phyloP scores from a whole-genome alignment of 2,797 vertebrate genomes.

The Ctenopoma multispine region DNA sequence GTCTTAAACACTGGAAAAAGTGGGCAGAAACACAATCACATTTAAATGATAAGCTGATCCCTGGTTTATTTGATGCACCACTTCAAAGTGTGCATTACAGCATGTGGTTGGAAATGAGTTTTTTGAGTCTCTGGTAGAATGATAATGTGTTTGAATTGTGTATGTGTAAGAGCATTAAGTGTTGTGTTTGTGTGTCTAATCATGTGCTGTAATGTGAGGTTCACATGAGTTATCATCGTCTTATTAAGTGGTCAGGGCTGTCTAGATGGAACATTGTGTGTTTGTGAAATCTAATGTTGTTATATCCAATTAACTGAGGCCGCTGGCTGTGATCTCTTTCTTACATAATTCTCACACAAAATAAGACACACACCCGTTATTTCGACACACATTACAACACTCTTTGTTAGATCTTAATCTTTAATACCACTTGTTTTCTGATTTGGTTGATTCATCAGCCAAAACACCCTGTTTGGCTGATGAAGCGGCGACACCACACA shows the following conservation, averaged over 20 bases:
- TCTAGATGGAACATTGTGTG: slow-evolving; percentile 5
- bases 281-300: background rate
- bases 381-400: slow-evolving; percentile 32
- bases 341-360: slow-evolving; percentile 33
- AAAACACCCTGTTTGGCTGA: too few species aligned
- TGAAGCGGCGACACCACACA: background rate
- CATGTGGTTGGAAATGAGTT: too few species aligned
- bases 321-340: slow-evolving; percentile 26
- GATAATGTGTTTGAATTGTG: background rate
- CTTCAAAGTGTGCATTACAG: too few species aligned
- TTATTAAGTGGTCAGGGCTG: background rate
- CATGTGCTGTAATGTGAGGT: background rate
- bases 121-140: too few species aligned
- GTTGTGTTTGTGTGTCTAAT: background rate
- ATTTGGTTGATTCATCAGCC: background rate
- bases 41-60: too few species aligned
- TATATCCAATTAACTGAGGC: slow-evolving; percentile 2
- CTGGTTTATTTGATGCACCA: too few species aligned
- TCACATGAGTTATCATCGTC: background rate
- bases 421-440: slow-evolving; percentile 1
- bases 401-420: slow-evolving; percentile 36
- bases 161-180: background rate
- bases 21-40: too few species aligned
- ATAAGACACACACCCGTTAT: background rate
- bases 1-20: too few species aligned